These are phyloP conservation scores for Cheilosia grossa DNA, from an alignment of 2,888 invertebrate species.

Conservation along the genomic window DNA sequence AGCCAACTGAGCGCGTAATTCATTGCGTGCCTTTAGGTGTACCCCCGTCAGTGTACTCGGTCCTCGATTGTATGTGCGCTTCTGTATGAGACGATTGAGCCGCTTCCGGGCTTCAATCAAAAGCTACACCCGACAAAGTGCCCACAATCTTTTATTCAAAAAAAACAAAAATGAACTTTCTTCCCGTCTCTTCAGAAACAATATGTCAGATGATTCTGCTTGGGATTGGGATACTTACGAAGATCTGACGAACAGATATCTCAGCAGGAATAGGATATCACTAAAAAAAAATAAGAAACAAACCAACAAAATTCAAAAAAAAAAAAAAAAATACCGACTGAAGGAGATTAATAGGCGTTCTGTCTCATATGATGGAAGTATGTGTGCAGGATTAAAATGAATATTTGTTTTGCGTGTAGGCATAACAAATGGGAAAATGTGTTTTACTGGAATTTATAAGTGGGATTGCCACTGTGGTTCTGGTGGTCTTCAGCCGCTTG, in stretches of 20 bases:
- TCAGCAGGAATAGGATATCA: conserved; percentile 18
- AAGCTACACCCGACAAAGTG: neutral
- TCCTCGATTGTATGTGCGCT: conserved; percentile 3
- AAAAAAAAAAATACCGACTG: conserved; percentile 58
- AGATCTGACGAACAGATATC: conserved; percentile 63
- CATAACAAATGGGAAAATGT: conserved; percentile 75
- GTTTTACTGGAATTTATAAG: conserved; percentile 75
- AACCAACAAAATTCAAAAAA: conserved; percentile 15
- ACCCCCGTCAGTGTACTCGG: neutral
- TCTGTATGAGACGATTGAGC: conserved; percentile 22
- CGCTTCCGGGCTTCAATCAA: conserved; percentile 44
- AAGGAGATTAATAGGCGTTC: conserved; percentile 78
- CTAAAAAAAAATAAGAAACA: conserved; percentile 32
- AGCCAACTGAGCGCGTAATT: conserved; percentile 67
- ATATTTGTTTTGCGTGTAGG: conserved; percentile 75
- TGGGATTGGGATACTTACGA: conserved; percentile 10
- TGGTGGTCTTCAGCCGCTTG: conserved; percentile 3
- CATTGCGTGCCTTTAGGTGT: conserved; percentile 48
- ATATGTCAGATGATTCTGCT: conserved; percentile 19
- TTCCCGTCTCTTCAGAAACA: conserved; percentile 4
- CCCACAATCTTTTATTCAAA: conserved; percentile 30
- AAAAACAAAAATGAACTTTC: conserved; percentile 7
- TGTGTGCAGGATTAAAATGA: conserved; percentile 73
- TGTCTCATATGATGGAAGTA: conserved; percentile 73
- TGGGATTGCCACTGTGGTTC: conserved; percentile 66